Evolutionary conservation across 2,888 invertebrate genomes (phyloP), one percentile per base, ranked within the genome.

Genomic region (Drosophila parthenogenetica): DNA sequence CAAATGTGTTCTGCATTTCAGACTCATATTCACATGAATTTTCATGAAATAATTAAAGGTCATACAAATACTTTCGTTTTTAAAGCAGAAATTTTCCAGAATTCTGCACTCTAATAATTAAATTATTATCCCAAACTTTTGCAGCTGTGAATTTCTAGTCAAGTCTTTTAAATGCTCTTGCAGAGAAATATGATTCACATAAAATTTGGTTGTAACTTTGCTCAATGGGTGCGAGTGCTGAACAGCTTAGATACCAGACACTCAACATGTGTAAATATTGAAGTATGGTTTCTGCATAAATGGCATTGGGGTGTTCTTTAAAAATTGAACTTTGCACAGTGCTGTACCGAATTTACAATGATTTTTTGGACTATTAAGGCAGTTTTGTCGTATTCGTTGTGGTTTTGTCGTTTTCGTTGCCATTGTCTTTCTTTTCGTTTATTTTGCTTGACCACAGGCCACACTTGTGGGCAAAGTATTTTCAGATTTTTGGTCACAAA

Each of bases 401-500:
- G 1, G 25, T 25, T 25, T 68, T 65, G 57, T 50, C 62, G 25
- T 25, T 53, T 14, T 25, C 51, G 25, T 25, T 40, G 29, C 29
- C 29, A 29, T 29, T 29, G 29, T 29, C 29, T 29, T 29, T 8
- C 29, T 25, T 53, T 16, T 54, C 66, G 55, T 60, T 79, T 76
- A 61, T 61, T 69, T 73, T 62, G 66, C 77, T 79, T 81, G 85
- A 80, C 84, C 82, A 76, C 72, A 70, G 54, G 72, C 64, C 66
- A 63, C 64, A 71, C 64, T 67, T 65, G 65, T 63, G 70, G 71
- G 64, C 64, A 66, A 50, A 68, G 74, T 49, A 64, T 69, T 71
- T 84, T 72, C 58, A 60, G 72, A 77, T 65, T 74, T 73, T 63
- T 70, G 60, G 59, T 46, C 57, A 65, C 62, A 73, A 84, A 84